Evolutionary conservation across 2,888 invertebrate species (phyloP), one percentile per base, ranked within the genome.

Genomic region (Catocala nupta): DNA sequence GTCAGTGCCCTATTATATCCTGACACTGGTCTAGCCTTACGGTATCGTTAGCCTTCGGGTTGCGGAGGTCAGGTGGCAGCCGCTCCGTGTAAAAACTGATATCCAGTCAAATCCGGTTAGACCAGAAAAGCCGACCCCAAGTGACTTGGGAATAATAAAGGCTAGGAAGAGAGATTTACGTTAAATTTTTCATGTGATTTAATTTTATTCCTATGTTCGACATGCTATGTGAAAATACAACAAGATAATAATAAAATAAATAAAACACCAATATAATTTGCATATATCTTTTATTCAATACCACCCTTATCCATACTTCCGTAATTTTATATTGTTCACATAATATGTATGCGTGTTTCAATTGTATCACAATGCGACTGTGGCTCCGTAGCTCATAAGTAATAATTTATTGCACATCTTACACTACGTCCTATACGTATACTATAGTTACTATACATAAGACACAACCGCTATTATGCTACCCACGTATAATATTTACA

Each of bases 401-500:
- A 64, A 63, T 62, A 62, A 70, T 69, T 77, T 75, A 81, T 80
- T 82, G 78, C 83, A 84, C 73, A 66, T 75, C 66, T 68, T 73
- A 71, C 39, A 69, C 70, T 76, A 75, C 53, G 5, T 71, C 59
- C 50, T 63, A 57, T 57, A 48, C 13, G 13, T 74, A 64, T 63
- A 65, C 64, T 64, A 54, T 75, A 61, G 50, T 61, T 60, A 52
- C 36, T 63, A 64, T 68, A 66, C 56, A 75, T 79, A 71, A 77
- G 78, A 88, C 87, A 89, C 85, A 90, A 90, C 87, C 88, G 72
- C 77, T 81, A 86, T 74, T 81, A 86, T 74, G 82, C 77, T 76
- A 81, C 71, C 77, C 78, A 80, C 72, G 77, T 69, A 74, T 67
- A 74, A 72, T 70, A 75, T 75, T 83, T 90, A 93, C 90, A 93